These are phyloP conservation scores for Pachypsylla venusta DNA, from an alignment of 1,140 invertebrate genomes.

Conservation along the genomic window DNA sequence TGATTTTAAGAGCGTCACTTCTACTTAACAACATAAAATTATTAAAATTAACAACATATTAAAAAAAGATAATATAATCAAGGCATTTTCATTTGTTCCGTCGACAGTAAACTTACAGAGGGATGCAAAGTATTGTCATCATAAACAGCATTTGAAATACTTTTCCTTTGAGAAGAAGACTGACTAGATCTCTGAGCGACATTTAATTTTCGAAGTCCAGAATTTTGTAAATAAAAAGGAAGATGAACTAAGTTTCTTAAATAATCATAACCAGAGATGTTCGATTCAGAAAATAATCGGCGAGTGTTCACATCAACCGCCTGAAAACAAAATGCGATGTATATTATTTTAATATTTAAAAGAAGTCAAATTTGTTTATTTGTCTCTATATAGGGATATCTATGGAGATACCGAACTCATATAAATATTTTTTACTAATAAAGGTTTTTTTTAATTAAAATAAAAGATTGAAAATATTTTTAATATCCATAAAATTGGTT, in stretches of 20 bases:
- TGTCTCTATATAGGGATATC: too few species aligned
- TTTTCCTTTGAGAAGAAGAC: slow-evolving; percentile 20
- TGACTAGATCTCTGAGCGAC: slow-evolving; percentile 55
- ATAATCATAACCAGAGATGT: slow-evolving; percentile 86
- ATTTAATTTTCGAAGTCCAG: slow-evolving; percentile 75
- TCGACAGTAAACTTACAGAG: slow-evolving; percentile 14
- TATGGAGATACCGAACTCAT: too few species aligned
- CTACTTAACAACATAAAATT: too few species aligned
- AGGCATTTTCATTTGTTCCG: slow-evolving; percentile 32
- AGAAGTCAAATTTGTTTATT: too few species aligned
- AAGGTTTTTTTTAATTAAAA: too few species aligned
- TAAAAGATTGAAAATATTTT: too few species aligned
- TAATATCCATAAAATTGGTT: too few species aligned
- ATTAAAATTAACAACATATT: too few species aligned
- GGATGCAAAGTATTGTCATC: slow-evolving; percentile 15
- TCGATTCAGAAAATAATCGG: slow-evolving; percentile 68
- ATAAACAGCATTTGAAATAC: slow-evolving; percentile 18
- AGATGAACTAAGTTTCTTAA: slow-evolving; percentile 91
- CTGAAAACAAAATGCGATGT: slow-evolving; percentile 34
- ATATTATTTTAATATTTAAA: too few species aligned
- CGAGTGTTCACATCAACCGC: slow-evolving; percentile 85
- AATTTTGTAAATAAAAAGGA: slow-evolving; percentile 95
- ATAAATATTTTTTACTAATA: too few species aligned
- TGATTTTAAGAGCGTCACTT: too few species aligned
- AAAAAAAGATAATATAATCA: too few species aligned